Conservation (phyloP, 2,113 vertebrate species). For the Lepus americanus region DNA sequence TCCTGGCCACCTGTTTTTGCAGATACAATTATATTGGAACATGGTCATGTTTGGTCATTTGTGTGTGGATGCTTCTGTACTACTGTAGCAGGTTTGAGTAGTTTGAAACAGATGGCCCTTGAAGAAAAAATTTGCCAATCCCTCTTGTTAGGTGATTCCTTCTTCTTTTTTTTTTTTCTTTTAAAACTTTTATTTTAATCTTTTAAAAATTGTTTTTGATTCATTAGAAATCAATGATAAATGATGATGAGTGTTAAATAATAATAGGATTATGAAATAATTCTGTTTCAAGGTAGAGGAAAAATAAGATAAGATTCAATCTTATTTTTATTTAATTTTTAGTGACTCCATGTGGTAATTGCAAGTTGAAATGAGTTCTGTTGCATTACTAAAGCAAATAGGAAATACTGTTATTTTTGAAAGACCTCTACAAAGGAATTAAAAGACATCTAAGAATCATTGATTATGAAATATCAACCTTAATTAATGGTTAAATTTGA, state of each 20-base stretch:
- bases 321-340: not conserved
- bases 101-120: not conserved
- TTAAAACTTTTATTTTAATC: constrained; percentile 19
- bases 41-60: not conserved
- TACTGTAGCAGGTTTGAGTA: not conserved
- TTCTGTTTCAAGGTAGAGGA: not conserved
- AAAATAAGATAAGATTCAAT: not conserved
- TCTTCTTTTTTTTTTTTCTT: not conserved
- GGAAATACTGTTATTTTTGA: not conserved
- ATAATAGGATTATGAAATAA: constrained; percentile 44
- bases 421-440: not conserved
- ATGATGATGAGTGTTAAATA: not conserved
- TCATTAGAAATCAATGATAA: not conserved
- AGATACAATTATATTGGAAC: not conserved
- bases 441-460: not conserved
- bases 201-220: not conserved
- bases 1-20: not conserved
- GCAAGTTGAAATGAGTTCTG: not conserved
- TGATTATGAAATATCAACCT: not conserved
- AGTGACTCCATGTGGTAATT: not conserved
- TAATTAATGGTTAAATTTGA: constrained; percentile 30
- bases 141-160: not conserved
- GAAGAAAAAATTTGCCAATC: not conserved
- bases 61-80: not conserved
- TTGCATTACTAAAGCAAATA: constrained; percentile 11